Evolutionary conservation across 2,113 vertebrate species (phyloP), one percentile per base, ranked within the genome.

Genomic region (Tylochromis polylepis): DNA sequence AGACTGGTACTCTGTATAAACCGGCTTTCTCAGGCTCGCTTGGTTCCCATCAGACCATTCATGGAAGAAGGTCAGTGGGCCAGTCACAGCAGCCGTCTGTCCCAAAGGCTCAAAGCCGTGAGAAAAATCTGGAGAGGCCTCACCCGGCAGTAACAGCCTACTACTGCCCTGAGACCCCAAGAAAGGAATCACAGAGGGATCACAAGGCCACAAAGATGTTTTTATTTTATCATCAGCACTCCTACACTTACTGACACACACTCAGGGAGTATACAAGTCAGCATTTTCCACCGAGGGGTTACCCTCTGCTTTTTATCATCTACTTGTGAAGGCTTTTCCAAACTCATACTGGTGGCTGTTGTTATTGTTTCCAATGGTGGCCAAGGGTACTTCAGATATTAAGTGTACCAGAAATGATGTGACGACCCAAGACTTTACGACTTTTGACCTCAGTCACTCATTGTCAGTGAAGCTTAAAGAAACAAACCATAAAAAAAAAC

Each of bases 21-120:
- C 46, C 8, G 36, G 34, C 31, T 91, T 94, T 93, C 90, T 94
- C 84, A 91, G 90, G 90, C 92, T 87, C 62, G 4, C 83, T 89
- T 8, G 24, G 84, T 81, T 87, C 75, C 87, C 81, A 51, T 34
- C 59, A 87, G 88, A 65, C 43, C 84, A 7, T 81, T 89, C 34
- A 6, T 34, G 89, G 81, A 94, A 93, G 65, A 82, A 85, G 94
- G 92, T 96, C 94, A 94, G 90, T 93, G 94, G 89, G 94, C 92
- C 90, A 89, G 92, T 91, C 79, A 16, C 82, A 83, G 79, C 84
- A 58, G 85, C 62, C 43, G 43, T 81, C 77, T 62, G 79, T 86
- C 89, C 93, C 89, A 87, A 81, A 89, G 86, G 58, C 90, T 91
- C 83, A 83, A 86, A 94, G 81, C 89, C 94, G 72, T 96, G 96